These are phyloP conservation scores for Pteruthius melanotis DNA, from an alignment of 2,113 vertebrate species.

Conservation along the genomic window DNA sequence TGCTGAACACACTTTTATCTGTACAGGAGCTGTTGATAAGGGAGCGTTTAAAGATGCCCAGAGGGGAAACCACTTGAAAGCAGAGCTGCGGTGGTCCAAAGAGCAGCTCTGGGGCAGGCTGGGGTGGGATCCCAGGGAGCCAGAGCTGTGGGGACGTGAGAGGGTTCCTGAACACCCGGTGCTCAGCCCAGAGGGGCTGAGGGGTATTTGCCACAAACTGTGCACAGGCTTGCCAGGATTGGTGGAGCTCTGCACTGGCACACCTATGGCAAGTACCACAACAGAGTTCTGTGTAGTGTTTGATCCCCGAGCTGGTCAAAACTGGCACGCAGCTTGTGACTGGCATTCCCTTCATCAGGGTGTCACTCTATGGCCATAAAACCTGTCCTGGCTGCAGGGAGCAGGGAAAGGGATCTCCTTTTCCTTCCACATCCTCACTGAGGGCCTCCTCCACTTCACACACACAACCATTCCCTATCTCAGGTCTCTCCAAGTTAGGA, in stretches of 20 bases:
- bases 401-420: background rate
- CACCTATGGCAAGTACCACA: rapidly evolving
- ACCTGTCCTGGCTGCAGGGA: background rate
- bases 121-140: background rate
- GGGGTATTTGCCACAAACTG: background rate
- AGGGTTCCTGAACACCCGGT: background rate
- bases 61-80: slow-evolving; percentile 39
- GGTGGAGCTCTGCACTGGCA: background rate
- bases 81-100: background rate
- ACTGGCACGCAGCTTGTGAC: background rate
- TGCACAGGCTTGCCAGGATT: background rate
- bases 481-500: background rate
- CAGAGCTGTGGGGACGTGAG: background rate
- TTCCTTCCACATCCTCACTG: background rate
- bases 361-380: background rate
- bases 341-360: background rate
- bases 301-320: background rate
- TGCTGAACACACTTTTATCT: background rate
- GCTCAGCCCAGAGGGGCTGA: background rate
- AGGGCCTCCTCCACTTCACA: background rate
- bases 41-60: background rate
- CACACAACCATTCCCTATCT: background rate
- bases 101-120: slow-evolving; percentile 3
- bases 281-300: rapidly evolving
- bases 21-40: slow-evolving; percentile 4